A percentile compares a stretch with the other conserved stretches of the same genome.
These are phyloP conservation scores for Strix uralensis DNA, from an alignment of 2,113 vertebrate species.

Conservation along the genomic window DNA sequence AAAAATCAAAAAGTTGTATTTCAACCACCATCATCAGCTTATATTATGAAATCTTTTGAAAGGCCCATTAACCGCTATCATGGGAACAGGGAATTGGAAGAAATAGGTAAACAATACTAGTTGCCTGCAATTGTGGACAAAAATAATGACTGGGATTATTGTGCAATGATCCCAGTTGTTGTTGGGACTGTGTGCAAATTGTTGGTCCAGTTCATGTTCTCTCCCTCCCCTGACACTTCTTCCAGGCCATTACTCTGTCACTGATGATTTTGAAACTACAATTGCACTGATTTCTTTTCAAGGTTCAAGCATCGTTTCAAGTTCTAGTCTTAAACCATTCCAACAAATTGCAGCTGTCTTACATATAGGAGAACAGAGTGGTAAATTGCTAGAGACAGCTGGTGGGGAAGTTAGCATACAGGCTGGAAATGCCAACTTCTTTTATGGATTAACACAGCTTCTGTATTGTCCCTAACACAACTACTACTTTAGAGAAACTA, in stretches of 20 bases:
- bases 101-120: neutral
- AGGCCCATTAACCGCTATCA: neutral
- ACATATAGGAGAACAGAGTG: rapidly evolving
- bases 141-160: neutral
- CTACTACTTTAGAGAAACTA: neutral
- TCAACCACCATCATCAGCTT: neutral
- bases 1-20: neutral
- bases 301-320: neutral
- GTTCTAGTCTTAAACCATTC: neutral
- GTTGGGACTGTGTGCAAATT: neutral
- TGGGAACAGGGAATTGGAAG: neutral
- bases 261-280: neutral
- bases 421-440: neutral
- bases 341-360: neutral
- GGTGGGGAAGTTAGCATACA: neutral
- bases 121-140: neutral
- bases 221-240: neutral
- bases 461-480: neutral
- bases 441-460: neutral
- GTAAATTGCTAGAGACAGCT: neutral
- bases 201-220: neutral
- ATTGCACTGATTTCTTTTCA: neutral
- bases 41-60: neutral
- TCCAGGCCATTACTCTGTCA: neutral
- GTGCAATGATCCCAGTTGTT: neutral